phyloP scores from a whole-genome alignment of 1,140 invertebrate species.

The Pomacea maculata region DNA sequence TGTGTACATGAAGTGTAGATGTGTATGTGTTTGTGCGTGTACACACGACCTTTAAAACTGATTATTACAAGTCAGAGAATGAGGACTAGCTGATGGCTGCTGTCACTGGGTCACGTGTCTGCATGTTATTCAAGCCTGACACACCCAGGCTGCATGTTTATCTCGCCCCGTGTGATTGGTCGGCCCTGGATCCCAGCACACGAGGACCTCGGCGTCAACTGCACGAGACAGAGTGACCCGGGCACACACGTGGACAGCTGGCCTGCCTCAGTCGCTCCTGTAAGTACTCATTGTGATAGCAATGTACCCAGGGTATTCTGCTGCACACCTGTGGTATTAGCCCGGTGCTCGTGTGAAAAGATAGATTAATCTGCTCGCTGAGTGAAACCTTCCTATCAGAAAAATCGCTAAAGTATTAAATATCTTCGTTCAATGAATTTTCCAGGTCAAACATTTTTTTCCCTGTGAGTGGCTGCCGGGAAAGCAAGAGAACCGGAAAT shows the following conservation, averaged over 20 bases:
- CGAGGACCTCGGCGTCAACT: not conserved
- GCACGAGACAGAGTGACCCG: not conserved
- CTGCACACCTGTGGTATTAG: too few relatives aligned
- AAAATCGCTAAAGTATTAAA: too few relatives aligned
- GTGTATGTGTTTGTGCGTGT: not conserved
- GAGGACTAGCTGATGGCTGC: not conserved
- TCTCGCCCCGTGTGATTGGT: not conserved
- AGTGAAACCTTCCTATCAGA: too few relatives aligned
- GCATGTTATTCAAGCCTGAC: not conserved
- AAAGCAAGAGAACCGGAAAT: too few relatives aligned
- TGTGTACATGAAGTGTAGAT: not conserved
- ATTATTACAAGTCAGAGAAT: not conserved
- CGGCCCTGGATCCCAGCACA: not conserved
- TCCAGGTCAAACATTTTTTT: too few relatives aligned
- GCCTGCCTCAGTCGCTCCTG: not conserved
- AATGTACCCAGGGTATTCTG: not conserved
- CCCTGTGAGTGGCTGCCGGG: too few relatives aligned
- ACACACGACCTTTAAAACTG: not conserved
- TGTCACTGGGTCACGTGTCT: not conserved
- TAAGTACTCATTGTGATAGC: not conserved
- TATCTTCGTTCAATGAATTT: too few relatives aligned
- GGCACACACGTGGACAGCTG: too few relatives aligned
- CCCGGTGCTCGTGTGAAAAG: too few relatives aligned
- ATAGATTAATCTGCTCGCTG: too few relatives aligned
- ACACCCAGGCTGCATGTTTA: not conserved